These are phyloP conservation scores for Odontothrips loti DNA, from an alignment of 2,888 invertebrate species.

Conservation along the genomic window DNA sequence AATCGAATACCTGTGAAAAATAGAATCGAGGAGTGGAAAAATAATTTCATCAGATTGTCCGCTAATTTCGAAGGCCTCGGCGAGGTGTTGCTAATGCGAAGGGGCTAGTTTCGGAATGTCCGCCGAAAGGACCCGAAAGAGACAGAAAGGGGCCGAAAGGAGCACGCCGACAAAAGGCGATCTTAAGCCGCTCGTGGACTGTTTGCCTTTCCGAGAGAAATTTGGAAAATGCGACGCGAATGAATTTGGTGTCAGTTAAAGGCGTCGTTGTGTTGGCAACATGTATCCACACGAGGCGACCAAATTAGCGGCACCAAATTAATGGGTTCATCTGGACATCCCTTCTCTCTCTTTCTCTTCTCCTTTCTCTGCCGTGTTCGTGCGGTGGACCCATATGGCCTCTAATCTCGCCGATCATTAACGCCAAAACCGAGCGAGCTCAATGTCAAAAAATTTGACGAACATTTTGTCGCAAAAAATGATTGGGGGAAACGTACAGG, in stretches of 20 bases:
- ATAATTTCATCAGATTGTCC: no score
- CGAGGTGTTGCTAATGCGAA: background rate
- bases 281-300: background rate
- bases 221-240: background rate
- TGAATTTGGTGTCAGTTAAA: constrained; percentile 1
- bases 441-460: no score
- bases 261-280: constrained; percentile 7
- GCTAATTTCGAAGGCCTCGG: background rate
- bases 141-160: background rate
- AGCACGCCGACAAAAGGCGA: no score
- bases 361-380: background rate
- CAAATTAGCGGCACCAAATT: constrained; percentile 4
- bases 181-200: background rate
- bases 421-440: no score
- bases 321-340: background rate
- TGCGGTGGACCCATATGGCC: no score
- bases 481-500: no score
- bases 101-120: no score
- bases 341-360: background rate
- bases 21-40: background rate
- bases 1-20: background rate
- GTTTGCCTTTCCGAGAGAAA: background rate
- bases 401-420: background rate
- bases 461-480: no score
- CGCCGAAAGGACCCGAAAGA: background rate